Percentiles rank a stretch among this genome's conserved stretches.
Evolutionary conservation across 92 coral and sea anemone genomes (phyloP).

Genomic region (Phenganax stokvisi): DNA sequence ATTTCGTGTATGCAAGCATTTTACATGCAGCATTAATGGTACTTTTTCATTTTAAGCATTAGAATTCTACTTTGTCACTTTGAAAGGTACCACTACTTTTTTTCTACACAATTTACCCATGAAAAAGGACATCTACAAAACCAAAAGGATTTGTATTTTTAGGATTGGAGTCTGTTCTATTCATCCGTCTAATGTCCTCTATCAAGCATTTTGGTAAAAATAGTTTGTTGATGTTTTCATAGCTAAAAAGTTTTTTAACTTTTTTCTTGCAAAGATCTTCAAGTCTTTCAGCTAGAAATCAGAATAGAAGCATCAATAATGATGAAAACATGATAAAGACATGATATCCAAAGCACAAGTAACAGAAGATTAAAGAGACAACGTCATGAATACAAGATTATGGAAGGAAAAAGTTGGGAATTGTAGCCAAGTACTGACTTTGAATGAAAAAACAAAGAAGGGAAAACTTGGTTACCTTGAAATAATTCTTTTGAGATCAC

Average conservation of each 20-base stretch:
- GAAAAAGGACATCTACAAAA: too few species aligned
- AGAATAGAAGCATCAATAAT: slow-evolving; percentile 2
- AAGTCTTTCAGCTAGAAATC: slow-evolving; percentile 63
- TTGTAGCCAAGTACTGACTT: background rate
- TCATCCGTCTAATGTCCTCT: slow-evolving; percentile 29
- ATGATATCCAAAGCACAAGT: background rate
- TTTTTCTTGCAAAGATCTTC: slow-evolving; percentile 64
- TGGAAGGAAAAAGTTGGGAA: background rate
- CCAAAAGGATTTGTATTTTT: too few species aligned
- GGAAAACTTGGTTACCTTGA: slow-evolving; percentile 58
- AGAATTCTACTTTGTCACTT: too few species aligned
- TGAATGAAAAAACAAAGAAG: background rate
- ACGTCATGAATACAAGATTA: background rate
- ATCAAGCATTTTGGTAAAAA: slow-evolving; percentile 66
- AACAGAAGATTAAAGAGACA: background rate
- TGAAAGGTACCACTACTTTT: too few species aligned
- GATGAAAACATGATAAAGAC: background rate
- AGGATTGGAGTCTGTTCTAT: background rate
- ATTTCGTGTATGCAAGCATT: too few species aligned
- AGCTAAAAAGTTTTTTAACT: slow-evolving; percentile 55
- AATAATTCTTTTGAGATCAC: slow-evolving; percentile 80
- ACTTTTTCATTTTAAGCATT: too few species aligned
- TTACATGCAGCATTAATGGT: too few species aligned
- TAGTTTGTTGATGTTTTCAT: slow-evolving; percentile 59
- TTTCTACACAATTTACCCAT: too few species aligned